These are phyloP conservation scores for Smutsia gigantea DNA, from an alignment of 2,797 vertebrate genomes.

Conservation along the genomic window DNA sequence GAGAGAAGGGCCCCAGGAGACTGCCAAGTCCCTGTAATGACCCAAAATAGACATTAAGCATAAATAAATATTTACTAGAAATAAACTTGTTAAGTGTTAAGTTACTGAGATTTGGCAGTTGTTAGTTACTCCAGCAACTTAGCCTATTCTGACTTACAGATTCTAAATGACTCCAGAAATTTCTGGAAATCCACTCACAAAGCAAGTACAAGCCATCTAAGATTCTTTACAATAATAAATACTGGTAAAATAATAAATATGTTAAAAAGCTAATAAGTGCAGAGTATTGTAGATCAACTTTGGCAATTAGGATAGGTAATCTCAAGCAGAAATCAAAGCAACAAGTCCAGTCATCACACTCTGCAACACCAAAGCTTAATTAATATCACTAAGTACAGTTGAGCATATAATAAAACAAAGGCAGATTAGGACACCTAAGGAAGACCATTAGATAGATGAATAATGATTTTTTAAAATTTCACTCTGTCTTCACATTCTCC, in stretches of 20 bases:
- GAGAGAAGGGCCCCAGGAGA: background rate
- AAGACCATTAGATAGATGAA: slow-evolving; percentile 6
- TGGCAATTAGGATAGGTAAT: background rate
- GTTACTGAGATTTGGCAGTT: background rate
- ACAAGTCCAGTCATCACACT: background rate
- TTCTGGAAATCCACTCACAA: slow-evolving; percentile 41
- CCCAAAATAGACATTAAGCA: background rate
- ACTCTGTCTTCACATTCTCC: background rate
- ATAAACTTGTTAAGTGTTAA: background rate
- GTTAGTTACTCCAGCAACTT: slow-evolving; percentile 19
- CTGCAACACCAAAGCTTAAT: slow-evolving; percentile 13
- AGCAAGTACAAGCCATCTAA: background rate
- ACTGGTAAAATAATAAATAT: background rate
- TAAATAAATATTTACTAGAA: slow-evolving; percentile 49
- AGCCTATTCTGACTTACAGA: background rate
- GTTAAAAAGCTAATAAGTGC: background rate
- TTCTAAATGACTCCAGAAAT: background rate
- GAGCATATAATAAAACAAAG: slow-evolving; percentile 20
- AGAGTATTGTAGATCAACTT: background rate
- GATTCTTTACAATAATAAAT: background rate
- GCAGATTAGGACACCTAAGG: background rate
- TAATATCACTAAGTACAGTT: background rate
- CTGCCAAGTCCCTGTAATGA: background rate
- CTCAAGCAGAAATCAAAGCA: background rate
- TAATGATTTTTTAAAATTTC: background rate